Evolutionary conservation across 1,140 invertebrate species (phyloP), one percentile per base, ranked within the genome.

Genomic region (Euglossa dilemma): DNA sequence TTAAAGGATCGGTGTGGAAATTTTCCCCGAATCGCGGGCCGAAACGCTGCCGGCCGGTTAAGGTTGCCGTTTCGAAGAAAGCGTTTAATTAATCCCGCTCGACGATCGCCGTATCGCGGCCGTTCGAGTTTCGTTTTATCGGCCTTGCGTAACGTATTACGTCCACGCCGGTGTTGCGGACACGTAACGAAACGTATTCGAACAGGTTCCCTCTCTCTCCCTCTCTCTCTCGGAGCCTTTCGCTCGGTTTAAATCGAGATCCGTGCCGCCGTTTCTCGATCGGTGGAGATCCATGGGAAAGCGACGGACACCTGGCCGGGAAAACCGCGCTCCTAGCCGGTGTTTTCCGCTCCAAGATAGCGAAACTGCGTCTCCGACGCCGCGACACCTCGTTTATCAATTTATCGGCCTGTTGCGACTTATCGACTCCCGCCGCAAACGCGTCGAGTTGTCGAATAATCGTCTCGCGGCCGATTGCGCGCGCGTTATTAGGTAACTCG

Each of bases 121-220:
- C 56, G 74, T 76, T 28, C 76, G 83, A 81, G 66, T 82, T 61
- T 85, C 79, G 61, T 72, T 81, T 52, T 45, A 85, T 85, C 78
- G 69, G 12, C 5, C 54, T 87, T 87, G 80, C 84, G 74, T 85
- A 87, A 87, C 85, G 61, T 25, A 18, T 87, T 83, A 85, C 79
- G 73, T 61, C 79, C 59, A 57, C 66, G 45, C 25, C 9, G 57
- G 28, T 36, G 70, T 70, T 45, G 45, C 45, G 5, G 43, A 3
- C 75, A 56, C 84, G 63, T 83, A 85, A 86, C 61, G 66, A 61
- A 52, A 61, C 73, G 80, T 77, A 83, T 86, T 78, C 73, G 56
- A 84, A 69, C 79, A 52, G 66, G 74, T 86, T 86, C 61, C 74
- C 54, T 54, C 36, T 36, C n/a, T n/a, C n/a, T 36, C 36, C 36